These are phyloP conservation scores for Torymus auratus DNA, from an alignment of 2,888 invertebrate species.

Conservation along the genomic window DNA sequence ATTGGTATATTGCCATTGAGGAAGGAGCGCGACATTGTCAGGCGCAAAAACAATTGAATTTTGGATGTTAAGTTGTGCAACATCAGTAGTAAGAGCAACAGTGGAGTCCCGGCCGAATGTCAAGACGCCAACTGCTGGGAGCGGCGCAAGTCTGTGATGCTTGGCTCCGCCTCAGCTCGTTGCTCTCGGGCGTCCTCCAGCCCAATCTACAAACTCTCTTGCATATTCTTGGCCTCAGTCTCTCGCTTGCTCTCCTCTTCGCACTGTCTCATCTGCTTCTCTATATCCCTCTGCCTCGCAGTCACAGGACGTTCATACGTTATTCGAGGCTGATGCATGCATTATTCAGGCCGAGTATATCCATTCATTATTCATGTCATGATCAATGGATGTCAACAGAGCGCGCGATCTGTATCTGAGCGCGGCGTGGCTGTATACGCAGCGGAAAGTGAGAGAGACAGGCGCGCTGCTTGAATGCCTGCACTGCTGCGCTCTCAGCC, in stretches of 20 bases:
- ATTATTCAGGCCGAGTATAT: constrained; percentile 70
- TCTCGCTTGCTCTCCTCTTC: constrained; percentile 13
- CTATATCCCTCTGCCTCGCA: constrained; percentile 14
- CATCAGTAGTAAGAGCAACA: no score
- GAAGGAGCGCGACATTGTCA: no score
- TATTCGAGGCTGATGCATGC: constrained; percentile 69
- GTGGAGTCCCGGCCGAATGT: constrained; percentile 19
- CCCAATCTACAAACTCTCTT: constrained; percentile 15
- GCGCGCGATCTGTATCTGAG: constrained; percentile 69
- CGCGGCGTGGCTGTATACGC: constrained; percentile 41
- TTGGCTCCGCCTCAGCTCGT: background rate
- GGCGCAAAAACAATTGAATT: no score
- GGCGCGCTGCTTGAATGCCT: constrained; percentile 39
- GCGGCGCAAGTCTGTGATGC: background rate
- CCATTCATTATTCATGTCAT: constrained; percentile 72
- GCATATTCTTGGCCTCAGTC: constrained; percentile 19
- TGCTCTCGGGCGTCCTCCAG: no score
- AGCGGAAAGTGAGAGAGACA: constrained; percentile 42
- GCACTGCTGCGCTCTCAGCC: constrained; percentile 20
- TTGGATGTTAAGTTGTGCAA: no score
- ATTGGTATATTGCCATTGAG: no score
- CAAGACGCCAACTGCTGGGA: constrained; percentile 34
- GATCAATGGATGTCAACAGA: constrained; percentile 72
- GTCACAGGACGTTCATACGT: constrained; percentile 60
- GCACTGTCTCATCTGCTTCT: background rate